Conservation (phyloP, 2,113 vertebrate species). For the Upupa epops region DNA sequence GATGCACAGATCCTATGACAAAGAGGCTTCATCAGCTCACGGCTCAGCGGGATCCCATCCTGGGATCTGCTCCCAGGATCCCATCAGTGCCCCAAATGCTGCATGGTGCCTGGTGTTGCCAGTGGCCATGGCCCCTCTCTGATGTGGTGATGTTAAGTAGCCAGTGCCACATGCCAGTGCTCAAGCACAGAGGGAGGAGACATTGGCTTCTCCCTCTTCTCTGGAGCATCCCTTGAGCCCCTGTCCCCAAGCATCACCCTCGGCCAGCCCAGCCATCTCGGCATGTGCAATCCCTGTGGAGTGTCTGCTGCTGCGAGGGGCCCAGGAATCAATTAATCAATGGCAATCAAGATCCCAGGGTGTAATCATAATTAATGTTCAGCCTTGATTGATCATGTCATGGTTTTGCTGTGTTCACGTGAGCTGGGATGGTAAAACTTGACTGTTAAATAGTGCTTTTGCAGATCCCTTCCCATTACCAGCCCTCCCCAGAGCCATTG, state of each 20-base stretch:
- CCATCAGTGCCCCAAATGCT: background rate
- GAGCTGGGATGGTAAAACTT: background rate
- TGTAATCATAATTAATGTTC: constrained; percentile 73
- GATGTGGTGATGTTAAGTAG: rapidly evolving
- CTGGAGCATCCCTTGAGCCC: background rate
- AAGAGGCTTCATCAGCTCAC: background rate
- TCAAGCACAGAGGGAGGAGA: background rate
- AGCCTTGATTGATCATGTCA: constrained; percentile 62
- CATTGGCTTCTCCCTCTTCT: background rate
- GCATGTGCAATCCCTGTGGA: background rate
- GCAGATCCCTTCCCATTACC: background rate
- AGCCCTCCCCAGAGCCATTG: background rate
- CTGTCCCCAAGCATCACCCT: background rate
- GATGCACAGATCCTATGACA: background rate
- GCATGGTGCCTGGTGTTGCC: rapidly evolving
- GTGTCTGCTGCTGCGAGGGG: background rate
- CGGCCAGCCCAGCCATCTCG: background rate
- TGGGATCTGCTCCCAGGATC: background rate
- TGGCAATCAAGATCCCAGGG: constrained; percentile 61
- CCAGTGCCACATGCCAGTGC: rapidly evolving
- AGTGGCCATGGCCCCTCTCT: rapidly evolving
- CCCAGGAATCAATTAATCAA: constrained; percentile 59
- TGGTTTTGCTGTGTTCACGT: background rate
- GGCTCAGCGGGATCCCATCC: background rate
- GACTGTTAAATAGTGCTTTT: background rate